Evolutionary conservation across 2,888 invertebrate genomes (phyloP).

Genomic region (Nephrotoma guestfalica): DNA sequence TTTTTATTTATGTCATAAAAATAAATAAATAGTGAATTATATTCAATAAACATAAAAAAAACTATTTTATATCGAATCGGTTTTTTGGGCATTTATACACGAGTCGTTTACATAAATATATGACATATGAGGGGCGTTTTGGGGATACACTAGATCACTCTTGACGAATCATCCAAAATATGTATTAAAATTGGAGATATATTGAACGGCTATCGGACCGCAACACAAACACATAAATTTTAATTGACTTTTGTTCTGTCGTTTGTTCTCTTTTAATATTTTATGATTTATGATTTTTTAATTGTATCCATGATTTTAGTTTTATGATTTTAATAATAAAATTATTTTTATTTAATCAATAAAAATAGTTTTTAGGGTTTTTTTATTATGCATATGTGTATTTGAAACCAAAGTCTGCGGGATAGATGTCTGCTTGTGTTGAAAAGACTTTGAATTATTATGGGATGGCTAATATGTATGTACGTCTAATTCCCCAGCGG

Average conservation of each 20-base stretch:
- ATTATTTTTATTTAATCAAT: not conserved
- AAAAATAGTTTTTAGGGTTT: not conserved
- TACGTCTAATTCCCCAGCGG: not conserved
- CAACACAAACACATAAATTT: not conserved
- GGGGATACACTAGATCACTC: not conserved
- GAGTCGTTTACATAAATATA: not conserved
- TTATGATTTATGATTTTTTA: not conserved
- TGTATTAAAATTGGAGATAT: not conserved
- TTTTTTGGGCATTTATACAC: not conserved
- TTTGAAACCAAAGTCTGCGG: not conserved
- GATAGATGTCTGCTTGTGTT: not conserved
- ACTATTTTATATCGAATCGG: not conserved
- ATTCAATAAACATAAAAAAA: not conserved
- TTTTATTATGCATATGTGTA: not conserved
- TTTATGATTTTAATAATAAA: not conserved
- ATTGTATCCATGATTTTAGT: not conserved
- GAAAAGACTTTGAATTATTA: not conserved
- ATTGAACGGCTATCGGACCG: not conserved
- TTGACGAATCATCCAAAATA: not conserved
- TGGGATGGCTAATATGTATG: not conserved
- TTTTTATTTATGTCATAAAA: not conserved
- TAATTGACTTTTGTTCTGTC: not conserved
- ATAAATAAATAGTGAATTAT: not conserved
- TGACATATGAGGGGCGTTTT: not conserved
- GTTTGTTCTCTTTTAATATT: not conserved